Evolutionary conservation across 2,113 vertebrate genomes (phyloP).

Genomic region (Ginglymostoma cirratum): DNA sequence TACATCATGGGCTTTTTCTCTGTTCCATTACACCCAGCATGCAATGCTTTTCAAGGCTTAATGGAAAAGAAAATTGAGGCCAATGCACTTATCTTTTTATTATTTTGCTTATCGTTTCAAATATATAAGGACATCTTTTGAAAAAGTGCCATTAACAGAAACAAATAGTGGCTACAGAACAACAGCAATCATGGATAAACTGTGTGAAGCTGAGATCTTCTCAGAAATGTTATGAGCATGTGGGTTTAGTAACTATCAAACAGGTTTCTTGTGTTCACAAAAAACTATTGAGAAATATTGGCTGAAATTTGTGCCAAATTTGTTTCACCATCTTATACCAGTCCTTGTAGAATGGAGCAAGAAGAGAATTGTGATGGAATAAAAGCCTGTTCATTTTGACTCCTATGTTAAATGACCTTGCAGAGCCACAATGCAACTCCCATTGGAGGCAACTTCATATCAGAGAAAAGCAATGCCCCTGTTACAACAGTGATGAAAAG

Average conservation of each 20-base stretch:
- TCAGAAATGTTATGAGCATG: background rate
- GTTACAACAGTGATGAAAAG: no score
- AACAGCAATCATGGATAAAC: background rate
- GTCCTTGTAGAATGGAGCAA: background rate
- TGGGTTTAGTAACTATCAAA: background rate
- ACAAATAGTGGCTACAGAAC: background rate
- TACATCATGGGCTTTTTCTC: background rate
- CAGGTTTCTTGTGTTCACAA: background rate
- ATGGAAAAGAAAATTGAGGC: constrained; percentile 6
- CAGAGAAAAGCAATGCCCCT: background rate
- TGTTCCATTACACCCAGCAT: background rate
- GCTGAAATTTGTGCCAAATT: background rate
- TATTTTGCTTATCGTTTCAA: background rate
- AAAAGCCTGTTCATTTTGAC: background rate
- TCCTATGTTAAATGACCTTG: background rate
- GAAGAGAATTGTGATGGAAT: background rate
- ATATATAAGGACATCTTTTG: background rate
- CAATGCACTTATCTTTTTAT: background rate
- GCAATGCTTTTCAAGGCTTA: background rate
- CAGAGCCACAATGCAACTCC: background rate
- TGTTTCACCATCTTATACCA: background rate
- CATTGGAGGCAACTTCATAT: background rate
- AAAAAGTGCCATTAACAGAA: background rate
- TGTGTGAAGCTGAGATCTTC: background rate
- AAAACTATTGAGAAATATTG: background rate